Percentiles rank a stretch among this genome's conserved stretches.
Conservation (phyloP, 2,113 vertebrate genomes). For the Pterocles gutturalis region DNA sequence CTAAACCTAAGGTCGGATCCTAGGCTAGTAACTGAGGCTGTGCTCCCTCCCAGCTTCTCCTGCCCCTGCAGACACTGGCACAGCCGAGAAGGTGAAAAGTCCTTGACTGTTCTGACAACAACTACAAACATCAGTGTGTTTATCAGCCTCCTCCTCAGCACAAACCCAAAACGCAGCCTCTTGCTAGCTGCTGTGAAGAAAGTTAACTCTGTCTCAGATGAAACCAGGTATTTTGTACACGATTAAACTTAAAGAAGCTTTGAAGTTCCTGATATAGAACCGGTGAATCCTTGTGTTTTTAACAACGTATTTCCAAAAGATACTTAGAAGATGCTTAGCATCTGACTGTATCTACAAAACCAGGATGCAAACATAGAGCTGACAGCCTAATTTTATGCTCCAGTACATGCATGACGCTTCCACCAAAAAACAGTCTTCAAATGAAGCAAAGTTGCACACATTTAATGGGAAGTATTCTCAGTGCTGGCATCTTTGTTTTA, state of each 20-base stretch:
- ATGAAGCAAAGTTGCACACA: background rate
- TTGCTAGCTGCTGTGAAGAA: no score
- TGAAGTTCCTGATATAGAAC: background rate
- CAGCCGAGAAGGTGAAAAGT: no score
- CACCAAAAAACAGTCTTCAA: background rate
- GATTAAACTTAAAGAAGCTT: background rate
- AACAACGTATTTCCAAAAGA: background rate
- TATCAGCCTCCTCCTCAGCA: no score
- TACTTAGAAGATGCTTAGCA: background rate
- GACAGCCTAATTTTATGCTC: background rate
- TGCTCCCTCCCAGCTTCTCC: no score
- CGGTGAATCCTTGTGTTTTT: background rate
- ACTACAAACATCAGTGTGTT: no score
- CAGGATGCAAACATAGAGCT: background rate
- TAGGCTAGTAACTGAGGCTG: no score
- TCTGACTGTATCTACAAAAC: background rate
- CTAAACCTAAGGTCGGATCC: no score
- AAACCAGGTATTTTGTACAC: background rate
- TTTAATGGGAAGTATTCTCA: background rate
- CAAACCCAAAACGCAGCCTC: no score
- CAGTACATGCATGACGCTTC: background rate
- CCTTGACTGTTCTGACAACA: no score
- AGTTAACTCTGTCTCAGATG: no score
- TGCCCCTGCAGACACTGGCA: no score
- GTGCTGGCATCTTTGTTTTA: background rate